Evolutionary conservation across 2,113 vertebrate species (phyloP).

Genomic region (Butorides virescens): DNA sequence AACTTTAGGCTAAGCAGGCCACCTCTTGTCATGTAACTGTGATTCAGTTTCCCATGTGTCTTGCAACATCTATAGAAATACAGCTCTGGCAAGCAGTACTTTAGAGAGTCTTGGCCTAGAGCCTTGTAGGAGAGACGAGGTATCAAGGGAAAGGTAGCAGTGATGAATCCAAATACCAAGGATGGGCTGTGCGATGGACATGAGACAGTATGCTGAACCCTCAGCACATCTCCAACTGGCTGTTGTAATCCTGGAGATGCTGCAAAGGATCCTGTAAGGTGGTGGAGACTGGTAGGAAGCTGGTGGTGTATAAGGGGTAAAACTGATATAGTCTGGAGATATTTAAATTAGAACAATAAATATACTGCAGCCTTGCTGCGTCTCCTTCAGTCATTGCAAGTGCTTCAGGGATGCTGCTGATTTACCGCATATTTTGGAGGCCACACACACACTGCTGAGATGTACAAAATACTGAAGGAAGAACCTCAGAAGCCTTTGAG

Average conservation of each 20-base stretch:
- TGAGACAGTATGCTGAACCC: accelerated
- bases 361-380: background rate
- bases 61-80: background rate
- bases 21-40: background rate
- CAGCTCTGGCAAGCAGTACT: accelerated
- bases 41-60: background rate
- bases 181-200: background rate
- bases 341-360: constrained; percentile 7
- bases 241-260: background rate
- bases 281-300: background rate
- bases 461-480: background rate
- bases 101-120: background rate
- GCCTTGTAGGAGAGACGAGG: background rate
- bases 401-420: background rate
- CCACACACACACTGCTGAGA: background rate
- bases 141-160: background rate
- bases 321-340: background rate
- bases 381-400: background rate
- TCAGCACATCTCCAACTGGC: background rate
- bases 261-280: background rate
- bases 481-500: background rate
- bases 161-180: background rate
- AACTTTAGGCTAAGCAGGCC: background rate
- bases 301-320: background rate
- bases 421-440: background rate